A percentile compares a stretch with the other conserved stretches of the same genome.
Conservation (phyloP, 2,113 vertebrate species). For the Grammomys dolichurus region DNA sequence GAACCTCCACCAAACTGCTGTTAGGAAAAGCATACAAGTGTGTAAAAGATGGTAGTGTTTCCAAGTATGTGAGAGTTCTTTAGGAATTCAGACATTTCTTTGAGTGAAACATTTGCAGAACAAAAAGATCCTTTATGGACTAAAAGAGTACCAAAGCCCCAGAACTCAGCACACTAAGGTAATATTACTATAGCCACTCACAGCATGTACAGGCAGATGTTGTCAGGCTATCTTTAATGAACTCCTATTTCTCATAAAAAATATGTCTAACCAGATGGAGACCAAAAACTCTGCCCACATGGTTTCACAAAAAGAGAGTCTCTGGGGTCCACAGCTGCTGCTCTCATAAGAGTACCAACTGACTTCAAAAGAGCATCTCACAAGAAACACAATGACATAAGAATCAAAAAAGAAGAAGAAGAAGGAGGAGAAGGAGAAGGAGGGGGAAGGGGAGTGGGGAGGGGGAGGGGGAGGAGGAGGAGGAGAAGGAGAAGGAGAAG, state of each 20-base stretch:
- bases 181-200: not conserved
- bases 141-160: not conserved
- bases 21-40: not conserved
- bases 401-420: not conserved
- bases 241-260: not conserved
- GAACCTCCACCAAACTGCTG: not conserved
- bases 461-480: too few species aligned
- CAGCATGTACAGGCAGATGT: too few species aligned
- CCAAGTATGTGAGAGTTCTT: not conserved
- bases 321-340: not conserved
- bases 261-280: not conserved
- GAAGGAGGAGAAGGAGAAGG: too few species aligned
- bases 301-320: not conserved
- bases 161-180: not conserved
- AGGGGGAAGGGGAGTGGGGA: too few species aligned
- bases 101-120: not conserved
- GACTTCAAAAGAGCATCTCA: not conserved
- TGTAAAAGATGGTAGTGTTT: not conserved
- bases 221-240: not conserved
- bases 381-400: not conserved
- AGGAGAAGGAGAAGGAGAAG: too few species aligned
- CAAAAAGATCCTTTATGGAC: not conserved
- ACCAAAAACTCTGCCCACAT: not conserved
- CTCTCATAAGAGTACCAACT: not conserved
- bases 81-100: not conserved